Conservation (phyloP, 1,140 invertebrate species). For the Drosophila kurseongensis region DNA sequence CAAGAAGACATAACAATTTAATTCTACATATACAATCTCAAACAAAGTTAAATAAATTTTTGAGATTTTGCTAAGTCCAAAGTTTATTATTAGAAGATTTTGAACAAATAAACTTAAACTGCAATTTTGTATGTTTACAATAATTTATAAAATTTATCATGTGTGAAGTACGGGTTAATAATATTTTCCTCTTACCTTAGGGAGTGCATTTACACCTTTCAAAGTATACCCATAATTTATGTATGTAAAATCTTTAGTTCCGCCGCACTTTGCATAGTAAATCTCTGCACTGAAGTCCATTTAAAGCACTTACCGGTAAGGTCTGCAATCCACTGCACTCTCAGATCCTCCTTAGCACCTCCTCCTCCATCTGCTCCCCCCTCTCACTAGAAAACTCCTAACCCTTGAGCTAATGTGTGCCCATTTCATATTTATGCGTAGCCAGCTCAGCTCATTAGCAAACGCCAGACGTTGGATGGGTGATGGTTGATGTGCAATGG, state of each 20-base stretch:
- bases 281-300: constrained; percentile 5
- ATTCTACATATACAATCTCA: too few relatives aligned
- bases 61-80: too few relatives aligned
- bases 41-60: too few relatives aligned
- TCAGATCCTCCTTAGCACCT: constrained; percentile 4
- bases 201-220: not conserved
- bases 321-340: constrained; percentile 5
- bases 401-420: constrained; percentile 73
- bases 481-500: not conserved
- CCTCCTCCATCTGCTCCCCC: not conserved
- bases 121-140: too few relatives aligned
- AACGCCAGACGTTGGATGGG: constrained; percentile 32
- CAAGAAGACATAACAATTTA: too few relatives aligned
- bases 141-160: too few relatives aligned
- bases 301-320: constrained; percentile 12
- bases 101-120: too few relatives aligned
- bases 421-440: constrained; percentile 77
- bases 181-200: not conserved
- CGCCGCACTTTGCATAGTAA: constrained; percentile 8
- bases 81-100: too few relatives aligned
- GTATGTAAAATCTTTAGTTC: constrained; percentile 1
- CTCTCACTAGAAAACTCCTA: constrained; percentile 2
- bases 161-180: too few relatives aligned
- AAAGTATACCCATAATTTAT: not conserved
- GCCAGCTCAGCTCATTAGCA: constrained; percentile 70